phyloP scores from a whole-genome alignment of 2,888 invertebrate species.

The Chrysotoxum bicinctum region DNA sequence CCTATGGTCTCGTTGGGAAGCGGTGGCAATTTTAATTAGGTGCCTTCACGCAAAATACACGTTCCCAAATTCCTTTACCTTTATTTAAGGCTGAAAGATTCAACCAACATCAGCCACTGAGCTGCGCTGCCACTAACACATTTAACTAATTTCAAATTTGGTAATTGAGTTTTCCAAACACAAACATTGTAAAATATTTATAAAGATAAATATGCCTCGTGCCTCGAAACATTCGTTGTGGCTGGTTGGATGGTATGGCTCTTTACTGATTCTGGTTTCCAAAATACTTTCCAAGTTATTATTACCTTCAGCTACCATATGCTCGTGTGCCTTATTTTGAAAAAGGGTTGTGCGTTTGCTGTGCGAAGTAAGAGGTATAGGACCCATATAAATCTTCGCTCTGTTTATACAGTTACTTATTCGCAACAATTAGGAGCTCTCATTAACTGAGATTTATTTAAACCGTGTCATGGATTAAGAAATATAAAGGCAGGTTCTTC shows the following conservation, averaged over 20 bases:
- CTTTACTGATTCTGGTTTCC: neutral
- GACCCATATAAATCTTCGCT: conserved; percentile 1
- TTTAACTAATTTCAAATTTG: conserved; percentile 54
- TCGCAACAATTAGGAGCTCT: conserved; percentile 56
- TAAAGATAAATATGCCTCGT: conserved; percentile 61
- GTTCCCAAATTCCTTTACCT: conserved; percentile 6
- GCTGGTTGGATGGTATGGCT: conserved; percentile 1
- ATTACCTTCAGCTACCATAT: conserved; percentile 36
- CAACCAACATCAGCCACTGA: conserved; percentile 13
- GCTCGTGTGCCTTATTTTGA: conserved; percentile 14
- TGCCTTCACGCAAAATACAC: conserved; percentile 51
- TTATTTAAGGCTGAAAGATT: neutral
- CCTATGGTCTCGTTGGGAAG: conserved; percentile 10
- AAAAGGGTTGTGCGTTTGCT: neutral
- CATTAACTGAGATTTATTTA: conserved; percentile 51
- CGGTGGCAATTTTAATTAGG: conserved; percentile 66
- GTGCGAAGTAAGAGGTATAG: neutral
- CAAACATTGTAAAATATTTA: conserved; percentile 70
- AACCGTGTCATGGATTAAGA: conserved; percentile 39
- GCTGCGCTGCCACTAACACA: neutral
- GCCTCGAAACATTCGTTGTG: conserved; percentile 23
- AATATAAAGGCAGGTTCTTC: conserved; percentile 12
- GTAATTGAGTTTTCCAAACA: conserved; percentile 71
- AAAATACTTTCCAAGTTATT: conserved; percentile 27
- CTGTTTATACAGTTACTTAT: conserved; percentile 49